Evolutionary conservation across 1,140 invertebrate genomes (phyloP).

Genomic region (Papilio dardanus): DNA sequence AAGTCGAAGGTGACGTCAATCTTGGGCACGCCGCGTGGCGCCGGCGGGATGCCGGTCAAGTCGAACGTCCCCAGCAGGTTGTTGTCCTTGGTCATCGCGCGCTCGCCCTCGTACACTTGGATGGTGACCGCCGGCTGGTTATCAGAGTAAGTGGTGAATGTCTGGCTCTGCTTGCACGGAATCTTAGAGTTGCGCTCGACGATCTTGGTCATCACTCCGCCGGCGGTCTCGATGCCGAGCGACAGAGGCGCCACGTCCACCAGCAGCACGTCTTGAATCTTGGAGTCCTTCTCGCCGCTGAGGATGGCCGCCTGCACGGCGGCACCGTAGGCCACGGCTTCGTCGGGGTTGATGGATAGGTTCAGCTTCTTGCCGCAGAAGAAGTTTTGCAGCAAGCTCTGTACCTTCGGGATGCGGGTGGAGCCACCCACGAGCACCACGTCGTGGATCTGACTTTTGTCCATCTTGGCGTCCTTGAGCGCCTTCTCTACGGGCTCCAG

Average conservation of each 20-base stretch:
- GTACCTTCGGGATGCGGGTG: conserved; percentile 82
- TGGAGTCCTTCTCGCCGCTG: conserved; percentile 68
- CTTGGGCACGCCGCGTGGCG: conserved; percentile 89
- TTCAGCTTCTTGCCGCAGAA: too few relatives aligned
- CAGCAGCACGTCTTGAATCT: conserved; percentile 31
- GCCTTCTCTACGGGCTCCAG: too few relatives aligned
- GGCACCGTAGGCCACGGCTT: conserved; percentile 74
- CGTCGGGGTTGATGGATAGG: conserved; percentile 77
- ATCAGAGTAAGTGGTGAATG: conserved; percentile 84
- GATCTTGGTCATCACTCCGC: conserved; percentile 56
- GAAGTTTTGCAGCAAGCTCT: conserved; percentile 71
- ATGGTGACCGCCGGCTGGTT: conserved; percentile 82
- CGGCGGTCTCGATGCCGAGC: conserved; percentile 81
- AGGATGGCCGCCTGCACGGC: conserved; percentile 70
- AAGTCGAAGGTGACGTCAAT: conserved; percentile 86
- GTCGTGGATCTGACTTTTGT: too few relatives aligned
- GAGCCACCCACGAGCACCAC: too few relatives aligned
- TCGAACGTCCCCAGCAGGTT: too few relatives aligned
- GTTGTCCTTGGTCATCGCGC: conserved; percentile 60
- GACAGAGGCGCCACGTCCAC: too few relatives aligned
- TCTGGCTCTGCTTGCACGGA: conserved; percentile 83
- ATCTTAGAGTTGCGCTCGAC: too few relatives aligned
- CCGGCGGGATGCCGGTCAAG: conserved; percentile 49
- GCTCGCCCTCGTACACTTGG: too few relatives aligned
- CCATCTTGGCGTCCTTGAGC: too few relatives aligned